phyloP scores from a whole-genome alignment of 2,797 vertebrate genomes.

The Peromyscus nudipes region DNA sequence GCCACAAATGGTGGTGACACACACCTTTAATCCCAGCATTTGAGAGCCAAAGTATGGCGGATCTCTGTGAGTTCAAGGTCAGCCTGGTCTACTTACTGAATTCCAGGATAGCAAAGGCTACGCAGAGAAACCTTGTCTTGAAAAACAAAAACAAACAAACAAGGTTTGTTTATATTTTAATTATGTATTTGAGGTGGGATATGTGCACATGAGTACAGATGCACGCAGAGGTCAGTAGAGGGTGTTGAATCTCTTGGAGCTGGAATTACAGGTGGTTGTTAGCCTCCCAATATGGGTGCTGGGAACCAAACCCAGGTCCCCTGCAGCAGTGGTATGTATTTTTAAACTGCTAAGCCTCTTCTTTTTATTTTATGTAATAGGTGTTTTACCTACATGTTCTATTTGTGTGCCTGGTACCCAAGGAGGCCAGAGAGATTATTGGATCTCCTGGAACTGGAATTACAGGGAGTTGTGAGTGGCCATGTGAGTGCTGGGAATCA shows the following conservation, averaged over 20 bases:
- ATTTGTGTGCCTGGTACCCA: not conserved
- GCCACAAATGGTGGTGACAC: not conserved
- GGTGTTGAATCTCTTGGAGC: not conserved
- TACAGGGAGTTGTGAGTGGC: not conserved
- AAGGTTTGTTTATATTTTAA: not conserved
- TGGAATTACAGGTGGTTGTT: not conserved
- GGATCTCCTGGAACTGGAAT: not conserved
- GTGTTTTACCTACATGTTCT: not conserved
- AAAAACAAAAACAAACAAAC: not conserved
- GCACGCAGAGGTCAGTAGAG: not conserved
- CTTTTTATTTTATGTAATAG: not conserved
- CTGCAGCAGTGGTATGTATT: not conserved
- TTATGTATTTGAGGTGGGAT: not conserved
- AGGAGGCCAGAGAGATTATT: not conserved
- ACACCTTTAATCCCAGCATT: not conserved
- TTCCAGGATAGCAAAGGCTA: not conserved
- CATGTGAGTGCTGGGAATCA: not conserved
- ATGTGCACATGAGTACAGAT: not conserved
- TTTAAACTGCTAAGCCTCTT: not conserved
- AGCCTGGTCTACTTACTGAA: not conserved
- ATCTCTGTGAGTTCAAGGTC: not conserved
- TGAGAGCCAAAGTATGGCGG: not conserved
- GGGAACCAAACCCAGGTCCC: not conserved
- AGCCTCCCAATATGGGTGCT: not conserved
- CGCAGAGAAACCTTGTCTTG: not conserved